Conservation (phyloP, 2,888 invertebrate species). For the Anoncus sp. region DNA sequence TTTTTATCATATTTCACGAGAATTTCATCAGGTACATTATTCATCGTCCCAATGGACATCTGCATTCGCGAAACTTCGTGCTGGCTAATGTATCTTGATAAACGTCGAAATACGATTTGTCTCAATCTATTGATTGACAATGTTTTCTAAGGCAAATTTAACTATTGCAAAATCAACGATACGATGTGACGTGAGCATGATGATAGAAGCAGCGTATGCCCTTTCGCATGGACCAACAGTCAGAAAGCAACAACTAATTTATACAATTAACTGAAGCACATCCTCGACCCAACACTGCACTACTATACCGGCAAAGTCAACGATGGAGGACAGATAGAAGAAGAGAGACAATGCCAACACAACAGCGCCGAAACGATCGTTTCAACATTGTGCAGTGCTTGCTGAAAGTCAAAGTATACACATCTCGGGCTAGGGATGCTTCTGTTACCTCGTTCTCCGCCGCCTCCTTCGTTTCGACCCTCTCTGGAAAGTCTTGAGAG, state of each 20-base stretch:
- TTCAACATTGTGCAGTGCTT: conserved; percentile 40
- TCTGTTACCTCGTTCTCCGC: conserved; percentile 37
- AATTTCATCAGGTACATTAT: too few relatives aligned
- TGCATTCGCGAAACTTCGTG: neutral
- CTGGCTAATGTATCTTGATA: conserved; percentile 20
- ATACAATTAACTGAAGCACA: conserved; percentile 62
- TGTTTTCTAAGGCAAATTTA: conserved; percentile 13
- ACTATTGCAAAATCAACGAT: conserved; percentile 19
- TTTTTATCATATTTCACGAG: too few relatives aligned
- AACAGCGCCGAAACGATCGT: conserved; percentile 29
- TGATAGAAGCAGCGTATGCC: conserved; percentile 27
- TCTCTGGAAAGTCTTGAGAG: conserved; percentile 41
- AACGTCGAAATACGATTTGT: conserved; percentile 25
- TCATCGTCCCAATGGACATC: too few relatives aligned
- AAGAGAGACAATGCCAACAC: conserved; percentile 8
- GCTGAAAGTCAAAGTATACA: conserved; percentile 45
- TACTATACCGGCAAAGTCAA: conserved; percentile 34
- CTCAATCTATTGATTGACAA: conserved; percentile 11
- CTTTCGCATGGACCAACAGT: conserved; percentile 31
- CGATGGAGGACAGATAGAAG: conserved; percentile 34
- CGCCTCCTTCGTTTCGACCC: conserved; percentile 26
- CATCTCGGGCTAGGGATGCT: conserved; percentile 36
- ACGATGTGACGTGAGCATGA: neutral
- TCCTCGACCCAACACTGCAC: conserved; percentile 30
- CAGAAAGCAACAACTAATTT: conserved; percentile 62